Evolutionary conservation across 2,888 invertebrate species (phyloP), one percentile per base, ranked within the genome.

Genomic region (Alcis repandata): DNA sequence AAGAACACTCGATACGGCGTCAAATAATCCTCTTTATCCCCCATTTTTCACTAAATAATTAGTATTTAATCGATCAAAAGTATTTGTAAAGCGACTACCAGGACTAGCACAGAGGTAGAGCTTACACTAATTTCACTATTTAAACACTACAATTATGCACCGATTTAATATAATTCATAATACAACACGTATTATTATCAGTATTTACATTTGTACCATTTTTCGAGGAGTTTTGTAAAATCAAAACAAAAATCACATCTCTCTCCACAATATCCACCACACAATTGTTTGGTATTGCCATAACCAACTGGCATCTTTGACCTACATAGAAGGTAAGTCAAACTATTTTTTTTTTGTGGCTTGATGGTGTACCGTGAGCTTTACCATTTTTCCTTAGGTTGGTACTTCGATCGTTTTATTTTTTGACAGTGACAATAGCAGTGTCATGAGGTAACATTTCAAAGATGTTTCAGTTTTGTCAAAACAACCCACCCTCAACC

Each of bases 1-100:
- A 97, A 96, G 91, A 96, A 97, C 79, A 95, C 93, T 70, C 95
- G 94, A 83, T 96, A 96, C 48, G 94, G 93, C 58, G 94, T 95
- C 83, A 96, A 92, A 89, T 96, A 96, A 85, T 96, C 96, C 78
- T 96, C 95, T 79, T 95, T 94, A 83, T 95, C 94, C 80, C 89
- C 86, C 93, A 92, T 93, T 82, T 33, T 82, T 90, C 61, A 66
- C 71, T 68, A 76, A 78, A 75, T 78, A 77, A 75, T 71, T 69
- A 69, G 67, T 74, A 75, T 70, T 67, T 75, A 80, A 84, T 84
- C 84, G 82, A 87, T 86, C 80, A 85, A 48, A 32, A 84, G 53
- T 70, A 45, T 65, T 63, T 60, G 60, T 60, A 56, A 17, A 62
- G 51, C 46, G 49, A 68, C 38, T 48, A 63, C 56, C 64, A 72